Conservation (phyloP, 2,888 invertebrate species). For the Rotaria socialis region DNA sequence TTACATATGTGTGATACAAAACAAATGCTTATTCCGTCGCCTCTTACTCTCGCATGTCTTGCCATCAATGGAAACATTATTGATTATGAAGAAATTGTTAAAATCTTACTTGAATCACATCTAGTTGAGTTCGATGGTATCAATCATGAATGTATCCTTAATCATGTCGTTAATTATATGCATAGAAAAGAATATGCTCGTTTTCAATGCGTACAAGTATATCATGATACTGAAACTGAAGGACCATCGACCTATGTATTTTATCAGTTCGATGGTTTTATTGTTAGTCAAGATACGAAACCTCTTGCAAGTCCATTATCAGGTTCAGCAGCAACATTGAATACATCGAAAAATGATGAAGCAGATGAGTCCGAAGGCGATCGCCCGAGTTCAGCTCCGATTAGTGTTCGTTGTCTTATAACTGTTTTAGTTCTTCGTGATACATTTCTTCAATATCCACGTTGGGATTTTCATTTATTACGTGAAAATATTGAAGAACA, state of each 20-base stretch:
- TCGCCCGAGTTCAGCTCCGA: background rate
- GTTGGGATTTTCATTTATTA: slow-evolving; percentile 35
- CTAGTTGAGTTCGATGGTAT: background rate
- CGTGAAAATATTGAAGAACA: slow-evolving; percentile 35
- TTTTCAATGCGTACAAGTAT: background rate
- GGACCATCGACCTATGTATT: background rate
- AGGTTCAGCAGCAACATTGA: background rate
- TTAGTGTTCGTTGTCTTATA: slow-evolving; percentile 20
- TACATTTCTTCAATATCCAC: slow-evolving; percentile 21
- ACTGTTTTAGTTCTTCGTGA: background rate
- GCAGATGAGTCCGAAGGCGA: background rate
- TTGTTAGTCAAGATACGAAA: slow-evolving; percentile 24
- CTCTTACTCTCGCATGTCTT: background rate
- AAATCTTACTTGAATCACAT: slow-evolving; percentile 2
- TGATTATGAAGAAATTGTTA: slow-evolving; percentile 24
- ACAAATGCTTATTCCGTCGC: slow-evolving; percentile 26
- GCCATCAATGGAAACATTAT: background rate
- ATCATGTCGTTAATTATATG: slow-evolving; percentile 3
- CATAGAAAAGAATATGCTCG: background rate
- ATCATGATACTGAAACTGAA: background rate
- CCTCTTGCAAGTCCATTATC: background rate
- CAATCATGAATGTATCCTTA: slow-evolving; percentile 7
- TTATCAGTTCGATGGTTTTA: slow-evolving; percentile 28
- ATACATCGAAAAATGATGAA: slow-evolving; percentile 19
- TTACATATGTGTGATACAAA: background rate